Base-by-base conservation (phyloP, 2,888 invertebrate species). In the Encarsia formosa region DNA sequence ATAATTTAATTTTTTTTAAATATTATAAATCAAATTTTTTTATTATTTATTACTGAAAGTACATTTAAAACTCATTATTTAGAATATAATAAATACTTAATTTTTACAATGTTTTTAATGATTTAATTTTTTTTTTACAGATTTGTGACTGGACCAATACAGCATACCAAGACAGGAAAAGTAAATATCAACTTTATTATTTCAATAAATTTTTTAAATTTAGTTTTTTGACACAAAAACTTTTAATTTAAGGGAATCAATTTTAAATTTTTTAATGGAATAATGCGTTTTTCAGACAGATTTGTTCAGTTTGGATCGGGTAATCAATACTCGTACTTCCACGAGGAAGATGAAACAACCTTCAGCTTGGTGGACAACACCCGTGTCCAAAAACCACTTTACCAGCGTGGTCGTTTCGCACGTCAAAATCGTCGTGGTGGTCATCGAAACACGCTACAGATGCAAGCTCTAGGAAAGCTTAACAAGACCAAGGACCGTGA, bases 301-400 rank as follows among this genome's bases (percentile, higher is more conserved):
- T 95, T 94, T 70, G 86, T 88, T 4, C 88, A 91, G 63, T 94
- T 94, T 76, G 94, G 92, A 51, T 91, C 92, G 61, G 95, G 93
- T 38, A 94, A 88, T 67, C 97, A 97, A 65, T 99, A 99, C 76
- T 93, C 98, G 0, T 99, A 99, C 75, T 95, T 91, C 72, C 98
- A 98, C 66, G 99, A 99, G 65, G 98, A 99, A 73, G 99, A 99
- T 71, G 99, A 99, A 74, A 91, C 91, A 61, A 91, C 93, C 44
- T 99, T 99, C 83, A 98, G 98, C 74, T 78, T 99, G 77, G 99
- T 99, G 62, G 97, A 98, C 69, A 95, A 93, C 1, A 88, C 94
- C 0, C 82, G 91, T 26, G 84, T 90, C 2, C 89, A 89, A 66
- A 91, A 91, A 68, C 92, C 92, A 3, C 88, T 91, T 13, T 96